Evolutionary conservation across 2,888 invertebrate genomes (phyloP).

Genomic region (Macropis europaea): DNA sequence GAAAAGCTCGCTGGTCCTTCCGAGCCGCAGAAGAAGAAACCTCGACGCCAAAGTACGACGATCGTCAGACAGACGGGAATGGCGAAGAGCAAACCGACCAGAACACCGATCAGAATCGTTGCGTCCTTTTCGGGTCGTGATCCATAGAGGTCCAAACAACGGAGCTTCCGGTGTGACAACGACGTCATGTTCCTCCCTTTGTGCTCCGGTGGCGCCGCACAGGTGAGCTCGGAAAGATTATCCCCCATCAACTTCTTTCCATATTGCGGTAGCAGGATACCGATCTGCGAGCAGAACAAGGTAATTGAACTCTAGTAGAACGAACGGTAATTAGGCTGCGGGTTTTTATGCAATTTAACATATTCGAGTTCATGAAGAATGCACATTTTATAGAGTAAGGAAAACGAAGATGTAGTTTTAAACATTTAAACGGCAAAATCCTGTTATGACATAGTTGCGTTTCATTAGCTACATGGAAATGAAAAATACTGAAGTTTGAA

Average conservation of each 20-base stretch:
- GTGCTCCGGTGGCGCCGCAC: slow-evolving; percentile 86
- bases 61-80: slow-evolving; percentile 85
- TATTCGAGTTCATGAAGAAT: too few relatives aligned
- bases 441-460: too few relatives aligned
- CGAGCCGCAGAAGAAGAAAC: slow-evolving; percentile 84
- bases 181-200: slow-evolving; percentile 82
- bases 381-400: too few relatives aligned
- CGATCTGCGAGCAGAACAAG: slow-evolving; percentile 60
- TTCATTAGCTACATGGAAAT: too few relatives aligned
- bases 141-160: slow-evolving; percentile 85
- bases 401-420: too few relatives aligned
- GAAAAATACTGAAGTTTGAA: too few relatives aligned
- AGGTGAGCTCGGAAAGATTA: slow-evolving; percentile 79
- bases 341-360: too few relatives aligned
- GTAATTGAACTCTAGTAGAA: not conserved
- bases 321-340: too few relatives aligned
- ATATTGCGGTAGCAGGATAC: slow-evolving; percentile 65
- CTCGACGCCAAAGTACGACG: slow-evolving; percentile 84
- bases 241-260: slow-evolving; percentile 66
- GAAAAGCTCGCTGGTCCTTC: slow-evolving; percentile 84
- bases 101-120: slow-evolving; percentile 85
- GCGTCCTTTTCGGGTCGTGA: slow-evolving; percentile 86
- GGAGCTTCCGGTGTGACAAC: slow-evolving; percentile 82
- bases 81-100: slow-evolving; percentile 86
- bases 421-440: too few relatives aligned